Percentiles rank a stretch among this genome's conserved stretches.
phyloP scores from a whole-genome alignment of 2,888 invertebrate species.

The Noctua fimbriata region DNA sequence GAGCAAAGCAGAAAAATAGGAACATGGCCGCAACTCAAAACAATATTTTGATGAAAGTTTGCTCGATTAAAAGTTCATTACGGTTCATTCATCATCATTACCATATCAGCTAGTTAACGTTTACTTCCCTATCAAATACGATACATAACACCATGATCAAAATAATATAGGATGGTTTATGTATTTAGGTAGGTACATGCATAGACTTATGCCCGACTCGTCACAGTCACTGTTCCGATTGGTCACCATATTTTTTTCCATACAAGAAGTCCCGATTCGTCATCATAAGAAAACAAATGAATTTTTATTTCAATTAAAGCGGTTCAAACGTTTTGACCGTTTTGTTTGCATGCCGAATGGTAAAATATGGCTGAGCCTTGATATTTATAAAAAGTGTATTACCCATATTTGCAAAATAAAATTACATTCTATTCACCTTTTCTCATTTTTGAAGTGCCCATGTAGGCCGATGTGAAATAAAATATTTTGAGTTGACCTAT shows the following conservation, averaged over 20 bases:
- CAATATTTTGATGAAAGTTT: conserved; percentile 30
- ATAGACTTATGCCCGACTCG: no score
- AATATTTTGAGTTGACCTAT: not conserved
- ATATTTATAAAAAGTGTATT: no score
- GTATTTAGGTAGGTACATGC: not conserved
- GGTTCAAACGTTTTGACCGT: no score
- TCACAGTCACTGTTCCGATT: no score
- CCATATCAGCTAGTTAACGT: conserved; percentile 31
- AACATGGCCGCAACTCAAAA: not conserved
- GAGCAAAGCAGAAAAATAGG: not conserved
- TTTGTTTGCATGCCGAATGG: no score
- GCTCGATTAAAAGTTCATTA: conserved; percentile 48
- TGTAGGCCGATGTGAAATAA: not conserved
- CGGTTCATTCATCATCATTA: conserved; percentile 44
- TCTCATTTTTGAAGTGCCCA: not conserved
- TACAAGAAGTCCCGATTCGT: no score
- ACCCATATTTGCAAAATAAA: no score
- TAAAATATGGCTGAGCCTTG: no score
- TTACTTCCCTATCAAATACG: conserved; percentile 22
- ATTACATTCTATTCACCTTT: not conserved
- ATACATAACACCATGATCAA: not conserved
- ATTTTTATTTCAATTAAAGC: no score
- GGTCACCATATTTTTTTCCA: no score
- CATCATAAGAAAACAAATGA: no score
- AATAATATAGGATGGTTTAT: not conserved